phyloP scores from a whole-genome alignment of 1,140 invertebrate genomes.

The Tribolium madens region DNA sequence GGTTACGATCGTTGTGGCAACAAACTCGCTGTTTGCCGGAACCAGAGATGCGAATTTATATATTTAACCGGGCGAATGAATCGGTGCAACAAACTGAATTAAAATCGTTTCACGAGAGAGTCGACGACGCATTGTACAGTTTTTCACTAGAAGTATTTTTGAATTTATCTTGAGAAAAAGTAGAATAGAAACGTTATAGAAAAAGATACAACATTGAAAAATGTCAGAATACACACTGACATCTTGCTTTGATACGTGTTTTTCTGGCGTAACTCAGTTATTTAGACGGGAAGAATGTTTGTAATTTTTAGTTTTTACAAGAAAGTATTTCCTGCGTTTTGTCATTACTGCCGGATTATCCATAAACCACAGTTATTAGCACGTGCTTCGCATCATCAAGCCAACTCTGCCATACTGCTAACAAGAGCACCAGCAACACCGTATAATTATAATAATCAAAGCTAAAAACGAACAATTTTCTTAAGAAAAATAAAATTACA shows the following conservation, averaged over 20 bases:
- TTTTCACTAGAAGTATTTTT: neutral
- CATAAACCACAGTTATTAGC: neutral
- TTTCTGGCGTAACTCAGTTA: neutral
- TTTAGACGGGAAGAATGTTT: neutral
- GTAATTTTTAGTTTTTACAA: neutral
- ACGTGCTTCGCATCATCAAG: neutral
- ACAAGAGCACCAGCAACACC: too few relatives aligned
- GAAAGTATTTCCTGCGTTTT: neutral
- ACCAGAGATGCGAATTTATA: slow-evolving; percentile 4
- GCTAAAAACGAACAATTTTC: too few relatives aligned
- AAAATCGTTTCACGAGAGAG: neutral
- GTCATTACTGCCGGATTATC: neutral
- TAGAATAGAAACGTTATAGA: neutral
- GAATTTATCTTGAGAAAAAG: neutral
- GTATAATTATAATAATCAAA: too few relatives aligned
- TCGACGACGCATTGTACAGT: neutral
- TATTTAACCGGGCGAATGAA: too few relatives aligned
- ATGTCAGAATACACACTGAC: neutral
- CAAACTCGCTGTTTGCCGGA: slow-evolving; percentile 12
- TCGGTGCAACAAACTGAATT: neutral
- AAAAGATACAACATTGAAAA: neutral
- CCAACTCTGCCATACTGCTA: neutral
- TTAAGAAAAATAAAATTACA: too few relatives aligned
- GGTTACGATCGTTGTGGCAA: neutral
- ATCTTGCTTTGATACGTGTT: neutral